phyloP scores from a whole-genome alignment of 64 coral and sea anemone species.

The Astreopora myriophthalma region DNA sequence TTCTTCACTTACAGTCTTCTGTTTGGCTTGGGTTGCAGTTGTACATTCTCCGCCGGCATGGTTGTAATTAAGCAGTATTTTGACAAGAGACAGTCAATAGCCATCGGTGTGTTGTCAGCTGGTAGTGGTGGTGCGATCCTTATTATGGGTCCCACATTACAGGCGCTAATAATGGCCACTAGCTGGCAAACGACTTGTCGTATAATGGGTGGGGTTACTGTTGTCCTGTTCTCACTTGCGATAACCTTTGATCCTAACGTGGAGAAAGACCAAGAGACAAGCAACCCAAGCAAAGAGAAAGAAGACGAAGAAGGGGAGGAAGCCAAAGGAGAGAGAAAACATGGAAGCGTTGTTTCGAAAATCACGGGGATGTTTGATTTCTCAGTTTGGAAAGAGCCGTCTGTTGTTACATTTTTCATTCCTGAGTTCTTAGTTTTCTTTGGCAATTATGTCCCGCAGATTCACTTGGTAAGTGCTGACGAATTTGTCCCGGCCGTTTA shows the following conservation, averaged over 20 bases:
- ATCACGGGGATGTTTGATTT: conserved; percentile 36
- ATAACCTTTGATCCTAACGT: conserved; percentile 15
- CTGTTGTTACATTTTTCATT: neutral
- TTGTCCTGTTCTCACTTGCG: neutral
- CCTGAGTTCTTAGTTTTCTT: conserved; percentile 19
- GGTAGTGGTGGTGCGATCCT: conserved; percentile 26
- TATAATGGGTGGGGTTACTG: neutral
- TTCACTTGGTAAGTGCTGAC: conserved; percentile 75
- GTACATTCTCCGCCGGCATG: conserved; percentile 15
- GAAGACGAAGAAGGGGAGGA: neutral
- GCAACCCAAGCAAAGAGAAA: neutral
- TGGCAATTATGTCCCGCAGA: conserved; percentile 62
- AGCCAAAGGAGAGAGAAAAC: neutral
- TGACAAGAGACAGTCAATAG: conserved; percentile 6
- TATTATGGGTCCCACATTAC: neutral
- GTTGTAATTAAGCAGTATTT: conserved; percentile 32
- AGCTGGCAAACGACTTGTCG: neutral
- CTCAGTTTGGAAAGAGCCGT: conserved; percentile 37
- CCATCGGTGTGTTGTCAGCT: conserved; percentile 5
- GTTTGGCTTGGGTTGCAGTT: conserved; percentile 55
- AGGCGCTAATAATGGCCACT: neutral
- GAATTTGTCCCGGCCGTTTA: too few relatives aligned
- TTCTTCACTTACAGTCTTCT: conserved; percentile 51
- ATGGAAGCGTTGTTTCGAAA: neutral
- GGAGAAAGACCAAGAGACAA: neutral